Conservation (phyloP, 2,797 vertebrate genomes). For the Anguilla anguilla region DNA sequence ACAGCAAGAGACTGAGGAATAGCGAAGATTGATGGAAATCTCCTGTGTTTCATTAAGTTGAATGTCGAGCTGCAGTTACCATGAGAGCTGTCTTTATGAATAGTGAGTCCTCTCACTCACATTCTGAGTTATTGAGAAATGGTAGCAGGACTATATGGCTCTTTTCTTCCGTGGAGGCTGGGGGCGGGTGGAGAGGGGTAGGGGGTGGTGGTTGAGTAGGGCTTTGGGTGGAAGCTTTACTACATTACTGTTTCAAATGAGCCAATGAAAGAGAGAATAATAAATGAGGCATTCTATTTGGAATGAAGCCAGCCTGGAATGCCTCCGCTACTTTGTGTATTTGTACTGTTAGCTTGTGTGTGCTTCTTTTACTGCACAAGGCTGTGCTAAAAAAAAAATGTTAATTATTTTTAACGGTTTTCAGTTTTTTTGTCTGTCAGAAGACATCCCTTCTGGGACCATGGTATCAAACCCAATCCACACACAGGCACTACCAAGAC, state of each 20-base stretch:
- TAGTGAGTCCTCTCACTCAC: slow-evolving; percentile 43
- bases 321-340: not conserved
- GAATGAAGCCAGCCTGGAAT: not conserved
- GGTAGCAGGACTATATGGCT: slow-evolving; percentile 26
- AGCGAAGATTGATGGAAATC: slow-evolving; percentile 49
- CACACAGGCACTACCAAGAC: not conserved
- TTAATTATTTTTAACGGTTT: not conserved
- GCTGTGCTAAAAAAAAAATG: not conserved
- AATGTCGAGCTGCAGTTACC: slow-evolving; percentile 46
- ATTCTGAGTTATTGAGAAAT: slow-evolving; percentile 46
- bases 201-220: slow-evolving; percentile 49
- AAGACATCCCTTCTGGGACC: not conserved
- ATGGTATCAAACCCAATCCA: not conserved
- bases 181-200: slow-evolving; percentile 4
- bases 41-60: slow-evolving; percentile 53
- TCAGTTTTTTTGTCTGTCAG: not conserved
- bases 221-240: slow-evolving; percentile 28
- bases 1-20: not conserved
- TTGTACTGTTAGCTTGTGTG: not conserved
- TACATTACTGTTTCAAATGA: slow-evolving; percentile 10
- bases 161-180: slow-evolving; percentile 25
- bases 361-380: not conserved
- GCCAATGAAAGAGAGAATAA: slow-evolving; percentile 1
- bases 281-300: not conserved
- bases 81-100: slow-evolving; percentile 48